Conservation (phyloP, 2,113 vertebrate genomes). For the Vireo altiloquus region DNA sequence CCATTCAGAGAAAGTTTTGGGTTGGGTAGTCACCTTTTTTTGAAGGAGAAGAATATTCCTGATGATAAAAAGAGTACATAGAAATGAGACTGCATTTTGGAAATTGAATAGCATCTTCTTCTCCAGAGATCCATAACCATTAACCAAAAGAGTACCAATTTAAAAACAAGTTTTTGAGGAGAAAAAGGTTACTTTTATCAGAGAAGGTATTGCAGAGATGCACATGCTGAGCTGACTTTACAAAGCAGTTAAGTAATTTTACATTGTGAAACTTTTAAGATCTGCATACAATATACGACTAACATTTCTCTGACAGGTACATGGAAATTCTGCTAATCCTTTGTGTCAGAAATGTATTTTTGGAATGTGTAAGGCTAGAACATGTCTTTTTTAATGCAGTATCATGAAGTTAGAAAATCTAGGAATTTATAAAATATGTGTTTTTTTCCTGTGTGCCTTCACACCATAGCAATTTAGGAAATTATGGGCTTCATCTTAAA, state of each 20-base stretch:
- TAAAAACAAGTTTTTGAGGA: neutral
- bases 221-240: neutral
- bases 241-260: neutral
- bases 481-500: neutral
- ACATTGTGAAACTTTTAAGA: neutral
- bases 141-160: neutral
- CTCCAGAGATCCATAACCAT: neutral
- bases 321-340: slow-evolving; percentile 2
- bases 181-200: neutral
- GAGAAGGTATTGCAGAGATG: neutral
- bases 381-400: neutral
- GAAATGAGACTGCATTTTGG: neutral
- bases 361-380: neutral
- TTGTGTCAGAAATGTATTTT: neutral
- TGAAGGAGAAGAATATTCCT: neutral
- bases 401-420: neutral
- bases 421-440: neutral
- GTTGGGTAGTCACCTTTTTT: neutral
- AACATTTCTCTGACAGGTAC: neutral
- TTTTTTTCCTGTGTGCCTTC: neutral
- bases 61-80: neutral
- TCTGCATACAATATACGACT: neutral
- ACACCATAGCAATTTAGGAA: neutral
- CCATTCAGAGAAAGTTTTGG: neutral
- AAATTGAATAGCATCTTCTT: neutral